Evolutionary conservation across 2,797 vertebrate species (phyloP).

Genomic region (Enteromius paludinosus): DNA sequence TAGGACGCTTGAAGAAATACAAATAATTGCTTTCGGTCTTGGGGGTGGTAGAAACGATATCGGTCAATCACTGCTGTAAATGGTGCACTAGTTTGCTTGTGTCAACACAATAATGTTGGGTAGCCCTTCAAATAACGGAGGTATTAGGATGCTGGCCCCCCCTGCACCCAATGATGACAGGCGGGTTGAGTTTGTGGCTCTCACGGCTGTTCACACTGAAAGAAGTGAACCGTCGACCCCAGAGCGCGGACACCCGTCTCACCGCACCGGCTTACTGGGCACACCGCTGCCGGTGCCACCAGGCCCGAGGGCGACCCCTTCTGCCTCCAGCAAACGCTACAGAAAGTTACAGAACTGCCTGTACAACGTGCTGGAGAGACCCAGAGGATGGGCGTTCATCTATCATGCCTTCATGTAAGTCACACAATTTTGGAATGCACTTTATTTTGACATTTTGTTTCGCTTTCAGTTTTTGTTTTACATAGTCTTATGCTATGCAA

Average conservation of each 20-base stretch:
- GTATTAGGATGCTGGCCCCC: constrained; percentile 79
- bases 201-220: constrained; percentile 88
- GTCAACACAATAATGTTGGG: constrained; percentile 72
- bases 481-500: neutral
- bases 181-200: constrained; percentile 88
- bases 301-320: constrained; percentile 71
- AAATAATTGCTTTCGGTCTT: neutral
- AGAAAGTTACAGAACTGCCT: constrained; percentile 92
- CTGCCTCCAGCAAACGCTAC: constrained; percentile 85
- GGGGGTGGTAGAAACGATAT: neutral
- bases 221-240: constrained; percentile 81
- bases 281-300: constrained; percentile 80
- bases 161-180: constrained; percentile 78
- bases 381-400: constrained; percentile 95
- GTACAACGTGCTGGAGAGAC: constrained; percentile 97
- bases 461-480: neutral
- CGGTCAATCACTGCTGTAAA: neutral
- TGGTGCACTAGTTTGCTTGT: constrained; percentile 30
- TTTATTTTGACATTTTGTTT: neutral
- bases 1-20: neutral
- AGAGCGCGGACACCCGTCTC: constrained; percentile 80
- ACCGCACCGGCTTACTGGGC: constrained; percentile 83
- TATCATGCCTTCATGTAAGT: constrained; percentile 99
- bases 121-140: constrained; percentile 84
- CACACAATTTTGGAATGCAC: neutral